Percentiles rank a stretch among this genome's conserved stretches.
Evolutionary conservation across 2,797 vertebrate species (phyloP).

Genomic region (Bovichtus diacanthus): DNA sequence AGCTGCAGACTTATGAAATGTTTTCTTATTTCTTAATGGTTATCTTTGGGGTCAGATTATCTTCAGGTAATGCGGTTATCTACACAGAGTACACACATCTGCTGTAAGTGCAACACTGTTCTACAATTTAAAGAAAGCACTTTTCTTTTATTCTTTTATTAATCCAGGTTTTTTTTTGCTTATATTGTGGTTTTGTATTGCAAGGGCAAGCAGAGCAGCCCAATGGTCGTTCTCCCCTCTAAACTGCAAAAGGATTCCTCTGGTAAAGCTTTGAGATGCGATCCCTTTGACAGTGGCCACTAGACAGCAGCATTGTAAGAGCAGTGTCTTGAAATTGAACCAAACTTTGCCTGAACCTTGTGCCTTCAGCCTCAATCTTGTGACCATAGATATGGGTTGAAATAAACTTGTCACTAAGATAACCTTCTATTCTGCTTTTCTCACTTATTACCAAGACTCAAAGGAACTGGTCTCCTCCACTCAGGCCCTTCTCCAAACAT

Average conservation of each 20-base stretch:
- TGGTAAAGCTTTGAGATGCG: background rate
- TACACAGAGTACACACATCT: background rate
- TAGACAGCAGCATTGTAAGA: background rate
- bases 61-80: background rate
- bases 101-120: background rate
- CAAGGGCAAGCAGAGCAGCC: background rate
- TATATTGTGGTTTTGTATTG: background rate
- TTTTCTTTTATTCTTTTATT: too few relatives aligned
- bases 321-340: background rate
- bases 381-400: too few relatives aligned
- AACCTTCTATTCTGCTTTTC: too few relatives aligned
- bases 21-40: accelerated
- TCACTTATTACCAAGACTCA: too few relatives aligned
- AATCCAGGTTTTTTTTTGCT: background rate
- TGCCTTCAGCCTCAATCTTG: too few relatives aligned
- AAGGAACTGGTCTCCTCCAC: too few relatives aligned
- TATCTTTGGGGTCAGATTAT: background rate
- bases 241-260: background rate
- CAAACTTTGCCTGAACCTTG: too few relatives aligned
- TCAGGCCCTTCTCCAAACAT: too few relatives aligned
- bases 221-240: background rate
- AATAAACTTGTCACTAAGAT: too few relatives aligned
- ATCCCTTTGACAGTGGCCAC: background rate
- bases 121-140: too few relatives aligned
- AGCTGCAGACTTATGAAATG: background rate